Conservation (phyloP, 2,797 vertebrate genomes). For the Channa striata region DNA sequence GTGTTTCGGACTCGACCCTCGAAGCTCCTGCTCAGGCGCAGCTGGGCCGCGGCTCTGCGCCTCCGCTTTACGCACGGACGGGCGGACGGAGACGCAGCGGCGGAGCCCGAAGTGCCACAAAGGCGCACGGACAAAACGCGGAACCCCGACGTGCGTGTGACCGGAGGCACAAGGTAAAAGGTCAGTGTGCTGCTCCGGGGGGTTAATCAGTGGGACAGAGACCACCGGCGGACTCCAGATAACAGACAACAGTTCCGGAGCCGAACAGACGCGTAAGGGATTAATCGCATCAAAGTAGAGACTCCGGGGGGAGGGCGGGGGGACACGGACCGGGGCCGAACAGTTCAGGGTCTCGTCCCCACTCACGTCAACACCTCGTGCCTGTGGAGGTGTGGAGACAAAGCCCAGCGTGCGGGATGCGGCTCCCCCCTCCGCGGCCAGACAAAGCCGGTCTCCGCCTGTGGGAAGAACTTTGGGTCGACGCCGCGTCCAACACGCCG, state of each 20-base stretch:
- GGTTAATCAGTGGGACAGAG: slow-evolving; percentile 5
- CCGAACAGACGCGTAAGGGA: too few species aligned
- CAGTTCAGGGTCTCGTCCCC: too few species aligned
- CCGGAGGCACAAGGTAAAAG: background rate
- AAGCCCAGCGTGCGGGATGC: slow-evolving; percentile 37
- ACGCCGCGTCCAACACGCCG: background rate
- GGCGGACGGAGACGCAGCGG: too few species aligned
- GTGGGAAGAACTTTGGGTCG: slow-evolving; percentile 47
- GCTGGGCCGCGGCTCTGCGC: fast-evolving
- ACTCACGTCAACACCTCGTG: too few species aligned
- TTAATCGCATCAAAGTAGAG: too few species aligned
- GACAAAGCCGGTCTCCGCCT: slow-evolving; percentile 13
- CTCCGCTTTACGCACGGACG: background rate
- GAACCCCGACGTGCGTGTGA: background rate
- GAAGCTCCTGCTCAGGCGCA: background rate
- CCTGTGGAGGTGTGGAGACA: slow-evolving; percentile 48
- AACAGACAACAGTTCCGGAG: too few species aligned
- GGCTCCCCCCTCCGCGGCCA: slow-evolving; percentile 6
- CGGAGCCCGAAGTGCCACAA: background rate
- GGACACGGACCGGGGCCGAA: too few species aligned
- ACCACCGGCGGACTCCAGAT: background rate
- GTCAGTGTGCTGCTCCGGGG: background rate
- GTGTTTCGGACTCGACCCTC: background rate
- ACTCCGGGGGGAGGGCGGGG: too few species aligned
- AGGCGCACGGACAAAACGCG: background rate